phyloP scores from a whole-genome alignment of 2,113 vertebrate species.

The Corvus cornix region DNA sequence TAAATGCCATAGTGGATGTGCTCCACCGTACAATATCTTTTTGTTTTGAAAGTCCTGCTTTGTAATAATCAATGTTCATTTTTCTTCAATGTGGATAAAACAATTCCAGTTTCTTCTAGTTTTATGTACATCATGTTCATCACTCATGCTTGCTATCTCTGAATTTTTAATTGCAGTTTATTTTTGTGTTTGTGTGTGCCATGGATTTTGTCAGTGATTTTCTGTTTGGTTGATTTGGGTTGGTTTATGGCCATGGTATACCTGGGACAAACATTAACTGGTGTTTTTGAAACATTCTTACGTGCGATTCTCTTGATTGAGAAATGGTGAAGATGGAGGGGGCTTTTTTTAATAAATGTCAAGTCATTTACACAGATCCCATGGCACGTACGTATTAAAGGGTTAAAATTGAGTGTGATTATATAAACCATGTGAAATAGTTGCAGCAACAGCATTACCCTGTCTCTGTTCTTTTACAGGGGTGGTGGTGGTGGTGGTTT shows the following conservation, averaged over 20 bases:
- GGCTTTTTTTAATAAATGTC: not conserved
- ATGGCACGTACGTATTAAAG: rapidly evolving
- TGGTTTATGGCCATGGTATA: not conserved
- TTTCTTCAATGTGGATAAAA: not conserved
- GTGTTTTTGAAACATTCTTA: not conserved
- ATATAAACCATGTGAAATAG: not conserved
- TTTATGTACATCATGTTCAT: too few relatives aligned
- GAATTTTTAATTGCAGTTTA: too few relatives aligned
- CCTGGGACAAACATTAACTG: not conserved
- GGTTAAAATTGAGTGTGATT: not conserved
- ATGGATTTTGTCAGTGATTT: not conserved
- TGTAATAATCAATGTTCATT: rapidly evolving
- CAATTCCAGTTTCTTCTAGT: not conserved
- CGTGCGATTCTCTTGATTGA: not conserved
- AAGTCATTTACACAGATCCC: not conserved
- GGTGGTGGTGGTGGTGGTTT: rapidly evolving
- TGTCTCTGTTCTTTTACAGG: not conserved
- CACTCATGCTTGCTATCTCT: too few relatives aligned
- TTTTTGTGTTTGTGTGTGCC: not conserved
- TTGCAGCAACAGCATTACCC: not conserved
- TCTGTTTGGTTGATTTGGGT: not conserved
- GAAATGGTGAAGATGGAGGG: not conserved
- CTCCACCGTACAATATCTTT: not conserved
- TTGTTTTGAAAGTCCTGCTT: not conserved
- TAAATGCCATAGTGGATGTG: not conserved